Base-by-base conservation (phyloP, 2,888 invertebrate species). In the Eilema depressum region DNA sequence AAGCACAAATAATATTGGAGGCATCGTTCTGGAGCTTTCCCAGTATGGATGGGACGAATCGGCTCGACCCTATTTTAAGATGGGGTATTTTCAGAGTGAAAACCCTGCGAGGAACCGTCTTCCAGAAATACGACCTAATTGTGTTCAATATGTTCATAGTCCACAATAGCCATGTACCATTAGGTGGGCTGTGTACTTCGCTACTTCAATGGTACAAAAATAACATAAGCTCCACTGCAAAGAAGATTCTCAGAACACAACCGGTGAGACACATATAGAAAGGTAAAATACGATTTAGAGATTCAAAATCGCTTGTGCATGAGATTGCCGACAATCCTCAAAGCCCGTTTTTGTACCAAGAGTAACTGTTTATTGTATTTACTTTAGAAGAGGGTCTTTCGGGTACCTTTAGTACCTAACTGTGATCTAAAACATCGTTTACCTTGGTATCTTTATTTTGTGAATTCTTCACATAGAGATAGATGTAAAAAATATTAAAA, bases 291-390 rank as follows among this genome's bases (percentile, higher is more conserved):
- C 25, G 25, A 47, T 4, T 47, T 41, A 41, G 20, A 53, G 26
- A 64, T n/a, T 53, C 30, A 14, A 64, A 64, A 64, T n/a, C n/a
- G 4, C 64, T 65, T 65, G 53, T 17, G 53, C 30, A 53, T 53
- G 64, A 53, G 23, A 56, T 30, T n/a, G 53, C n/a, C 53, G 30
- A 23, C n/a, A 17, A 65, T 53, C 53, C 53, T 56, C 53, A n/a
- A 30, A 53, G 28, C 8, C n/a, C 14, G 30, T 65, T 28, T 56
- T 65, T 65, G 64, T 65, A 14, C 28, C 0, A n/a, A 56, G 64
- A n/a, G 23, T 23, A 65, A 53, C 64, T 65, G 53, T 65, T 14
- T 30, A 30, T 30, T 30, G 30, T 23, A 28, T 53, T 56, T 53
- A 53, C 10, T 53, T 53, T 26, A 30, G 56, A 53, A 30, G 28